A percentile compares a stretch with the other conserved stretches of the same genome.
These are phyloP conservation scores for Chelonoidis abingdonii DNA, from an alignment of 2,113 vertebrate genomes.

Conservation along the genomic window DNA sequence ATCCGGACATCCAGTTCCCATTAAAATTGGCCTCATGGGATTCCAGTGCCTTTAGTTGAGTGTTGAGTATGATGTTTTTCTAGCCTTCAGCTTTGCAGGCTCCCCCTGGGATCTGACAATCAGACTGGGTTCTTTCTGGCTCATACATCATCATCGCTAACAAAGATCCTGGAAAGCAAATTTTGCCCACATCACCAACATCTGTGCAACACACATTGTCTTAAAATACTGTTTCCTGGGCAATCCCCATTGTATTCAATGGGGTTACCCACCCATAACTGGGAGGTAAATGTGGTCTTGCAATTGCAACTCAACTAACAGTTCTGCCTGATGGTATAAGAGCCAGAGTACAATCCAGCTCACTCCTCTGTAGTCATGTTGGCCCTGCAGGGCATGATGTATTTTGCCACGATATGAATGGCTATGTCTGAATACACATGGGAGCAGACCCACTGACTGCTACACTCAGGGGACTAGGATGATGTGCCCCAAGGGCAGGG, in stretches of 20 bases:
- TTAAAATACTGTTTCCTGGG: background rate
- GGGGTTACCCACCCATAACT: background rate
- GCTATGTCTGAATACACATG: background rate
- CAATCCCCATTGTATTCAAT: background rate
- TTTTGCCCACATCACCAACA: background rate
- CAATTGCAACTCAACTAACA: background rate
- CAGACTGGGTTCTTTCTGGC: background rate
- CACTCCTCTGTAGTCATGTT: background rate
- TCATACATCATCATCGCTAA: background rate
- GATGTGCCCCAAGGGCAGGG: background rate
- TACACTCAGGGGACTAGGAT: background rate
- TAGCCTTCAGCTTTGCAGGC: background rate
- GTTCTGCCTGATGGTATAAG: background rate
- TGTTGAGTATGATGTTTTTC: background rate
- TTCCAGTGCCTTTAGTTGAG: background rate
- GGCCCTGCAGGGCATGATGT: background rate
- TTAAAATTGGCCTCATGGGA: background rate
- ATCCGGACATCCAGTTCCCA: background rate
- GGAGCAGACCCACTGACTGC: background rate
- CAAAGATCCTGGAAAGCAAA: background rate
- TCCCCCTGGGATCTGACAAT: background rate
- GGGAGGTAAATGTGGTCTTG: background rate
- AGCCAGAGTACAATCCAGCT: background rate
- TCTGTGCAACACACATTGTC: background rate
- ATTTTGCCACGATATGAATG: background rate